phyloP scores from a whole-genome alignment of 2,888 invertebrate species.

The Eristalis arbustorum region DNA sequence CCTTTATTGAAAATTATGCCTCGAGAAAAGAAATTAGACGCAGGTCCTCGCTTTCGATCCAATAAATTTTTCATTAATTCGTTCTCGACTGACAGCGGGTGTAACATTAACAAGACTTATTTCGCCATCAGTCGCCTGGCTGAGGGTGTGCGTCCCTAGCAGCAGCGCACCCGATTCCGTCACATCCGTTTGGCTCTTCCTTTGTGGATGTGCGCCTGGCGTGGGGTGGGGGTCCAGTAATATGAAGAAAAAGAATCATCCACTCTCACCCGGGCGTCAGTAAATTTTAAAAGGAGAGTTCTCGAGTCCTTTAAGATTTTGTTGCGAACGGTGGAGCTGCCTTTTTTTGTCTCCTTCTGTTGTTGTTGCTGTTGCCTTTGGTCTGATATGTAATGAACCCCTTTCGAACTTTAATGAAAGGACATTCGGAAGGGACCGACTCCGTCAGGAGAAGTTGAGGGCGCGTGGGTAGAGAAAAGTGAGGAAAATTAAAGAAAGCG shows the following conservation, averaged over 20 bases:
- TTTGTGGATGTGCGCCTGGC: background rate
- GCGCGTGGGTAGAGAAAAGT: background rate
- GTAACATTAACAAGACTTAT: slow-evolving; percentile 68
- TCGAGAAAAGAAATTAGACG: no score
- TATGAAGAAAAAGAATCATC: slow-evolving; percentile 57
- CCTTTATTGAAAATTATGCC: slow-evolving; percentile 62
- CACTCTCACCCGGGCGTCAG: slow-evolving; percentile 45
- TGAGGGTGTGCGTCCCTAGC: background rate
- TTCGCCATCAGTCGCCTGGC: slow-evolving; percentile 50
- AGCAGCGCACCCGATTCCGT: slow-evolving; percentile 31
- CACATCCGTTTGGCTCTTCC: slow-evolving; percentile 51
- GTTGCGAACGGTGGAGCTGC: background rate
- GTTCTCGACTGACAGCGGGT: slow-evolving; percentile 57
- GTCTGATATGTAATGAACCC: slow-evolving; percentile 23
- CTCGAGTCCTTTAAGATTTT: slow-evolving; percentile 29
- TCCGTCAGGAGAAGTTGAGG: background rate
- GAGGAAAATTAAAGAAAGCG: background rate
- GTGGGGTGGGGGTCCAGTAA: slow-evolving; percentile 29
- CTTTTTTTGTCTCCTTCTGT: slow-evolving; percentile 23
- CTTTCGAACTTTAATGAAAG: slow-evolving; percentile 44
- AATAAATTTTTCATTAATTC: slow-evolving; percentile 69
- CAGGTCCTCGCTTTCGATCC: slow-evolving; percentile 51
- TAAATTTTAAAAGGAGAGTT: slow-evolving; percentile 58
- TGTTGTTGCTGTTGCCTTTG: slow-evolving; percentile 7
- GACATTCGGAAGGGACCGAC: slow-evolving; percentile 25